Percentiles rank a stretch among this genome's conserved stretches.
Conservation (phyloP, 1,140 invertebrate species). For the Drosophila nigrodunni region DNA sequence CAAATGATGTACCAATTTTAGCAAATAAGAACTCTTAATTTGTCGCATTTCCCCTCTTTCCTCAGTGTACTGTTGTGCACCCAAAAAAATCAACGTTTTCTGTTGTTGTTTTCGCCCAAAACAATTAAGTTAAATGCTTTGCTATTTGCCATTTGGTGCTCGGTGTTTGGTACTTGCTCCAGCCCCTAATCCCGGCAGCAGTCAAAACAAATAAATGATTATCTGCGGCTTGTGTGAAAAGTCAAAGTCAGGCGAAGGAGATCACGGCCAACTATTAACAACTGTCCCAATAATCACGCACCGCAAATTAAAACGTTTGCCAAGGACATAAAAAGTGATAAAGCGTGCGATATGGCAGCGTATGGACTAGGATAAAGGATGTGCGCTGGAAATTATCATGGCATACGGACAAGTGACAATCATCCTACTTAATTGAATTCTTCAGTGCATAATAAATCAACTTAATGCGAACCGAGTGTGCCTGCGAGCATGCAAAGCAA, state of each 20-base stretch:
- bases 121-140: constrained; percentile 21
- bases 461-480: constrained; percentile 81
- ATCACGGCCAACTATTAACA: constrained; percentile 68
- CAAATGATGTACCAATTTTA: too few species aligned
- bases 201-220: constrained; percentile 73
- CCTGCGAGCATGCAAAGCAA: constrained; percentile 64
- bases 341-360: background rate
- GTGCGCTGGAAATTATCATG: constrained; percentile 39
- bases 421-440: constrained; percentile 84
- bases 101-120: background rate
- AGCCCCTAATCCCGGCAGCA: constrained; percentile 18
- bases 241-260: constrained; percentile 3
- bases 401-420: constrained; percentile 84
- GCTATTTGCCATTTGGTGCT: constrained; percentile 49
- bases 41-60: background rate
- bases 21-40: too few species aligned
- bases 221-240: constrained; percentile 11
- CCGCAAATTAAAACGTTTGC: constrained; percentile 61
- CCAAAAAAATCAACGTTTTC: background rate
- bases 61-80: background rate
- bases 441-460: constrained; percentile 83
- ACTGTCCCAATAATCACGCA: constrained; percentile 75
- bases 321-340: constrained; percentile 24
- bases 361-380: background rate
- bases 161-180: too few species aligned